Percentiles rank a stretch among this genome's conserved stretches.
Evolutionary conservation across 2,797 vertebrate genomes (phyloP).

Genomic region (Artibeus jamaicensis): DNA sequence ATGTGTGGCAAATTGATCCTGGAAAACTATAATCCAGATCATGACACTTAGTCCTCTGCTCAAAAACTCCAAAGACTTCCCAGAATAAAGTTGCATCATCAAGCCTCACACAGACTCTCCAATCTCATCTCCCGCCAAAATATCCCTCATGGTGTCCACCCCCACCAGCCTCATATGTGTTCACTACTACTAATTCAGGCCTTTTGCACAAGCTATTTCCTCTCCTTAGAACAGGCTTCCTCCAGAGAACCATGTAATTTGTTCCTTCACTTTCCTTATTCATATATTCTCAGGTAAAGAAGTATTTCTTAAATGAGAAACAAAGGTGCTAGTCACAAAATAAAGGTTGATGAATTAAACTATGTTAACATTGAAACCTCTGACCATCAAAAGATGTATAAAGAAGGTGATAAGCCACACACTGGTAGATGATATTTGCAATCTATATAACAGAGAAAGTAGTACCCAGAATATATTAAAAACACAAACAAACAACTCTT

Average conservation of each 20-base stretch:
- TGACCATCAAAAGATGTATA: neutral
- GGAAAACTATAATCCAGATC: neutral
- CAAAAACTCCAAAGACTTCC: neutral
- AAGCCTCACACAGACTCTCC: neutral
- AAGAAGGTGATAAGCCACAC: neutral
- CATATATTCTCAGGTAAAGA: neutral
- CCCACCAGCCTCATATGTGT: fast-evolving
- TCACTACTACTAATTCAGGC: neutral
- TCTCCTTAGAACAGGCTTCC: neutral
- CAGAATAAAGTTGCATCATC: neutral
- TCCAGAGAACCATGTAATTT: neutral
- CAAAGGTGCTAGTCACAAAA: neutral
- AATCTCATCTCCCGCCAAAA: neutral
- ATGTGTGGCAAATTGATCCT: neutral
- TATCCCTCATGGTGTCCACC: neutral
- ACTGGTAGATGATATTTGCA: neutral
- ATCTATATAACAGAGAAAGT: neutral
- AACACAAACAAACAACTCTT: neutral
- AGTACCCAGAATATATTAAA: neutral
- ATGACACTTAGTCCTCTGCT: neutral
- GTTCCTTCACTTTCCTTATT: neutral
- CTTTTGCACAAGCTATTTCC: neutral
- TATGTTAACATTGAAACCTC: neutral
- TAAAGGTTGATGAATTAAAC: neutral
- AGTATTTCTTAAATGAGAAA: neutral